phyloP scores from a whole-genome alignment of 1,140 invertebrate genomes.

The Rhopalosiphum maidis region DNA sequence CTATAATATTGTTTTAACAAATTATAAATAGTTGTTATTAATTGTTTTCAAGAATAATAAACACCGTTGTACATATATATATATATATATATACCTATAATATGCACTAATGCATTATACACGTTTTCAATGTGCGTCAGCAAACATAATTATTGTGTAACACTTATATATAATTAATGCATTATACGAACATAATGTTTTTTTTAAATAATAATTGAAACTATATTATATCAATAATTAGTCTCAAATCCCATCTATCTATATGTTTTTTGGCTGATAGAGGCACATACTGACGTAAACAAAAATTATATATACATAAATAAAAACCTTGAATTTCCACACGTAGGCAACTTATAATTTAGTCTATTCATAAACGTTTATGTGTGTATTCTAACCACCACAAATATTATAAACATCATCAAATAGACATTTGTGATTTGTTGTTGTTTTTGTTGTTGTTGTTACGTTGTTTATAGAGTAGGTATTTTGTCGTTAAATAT shows the following conservation, averaged over 20 bases:
- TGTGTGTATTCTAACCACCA: background rate
- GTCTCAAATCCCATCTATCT: background rate
- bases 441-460: constrained; percentile 14
- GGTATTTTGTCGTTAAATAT: background rate
- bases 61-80: background rate
- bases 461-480: background rate
- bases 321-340: constrained; percentile 35
- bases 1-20: background rate
- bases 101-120: background rate
- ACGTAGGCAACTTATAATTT: constrained; percentile 20
- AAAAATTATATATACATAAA: background rate
- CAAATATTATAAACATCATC: background rate
- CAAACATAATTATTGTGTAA: background rate
- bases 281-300: constrained; percentile 25
- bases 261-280: constrained; percentile 21
- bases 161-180: background rate
- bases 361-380: background rate
- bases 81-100: background rate
- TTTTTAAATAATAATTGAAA: constrained; percentile 26
- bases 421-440: background rate
- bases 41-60: background rate
- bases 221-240: constrained; percentile 5
- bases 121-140: background rate
- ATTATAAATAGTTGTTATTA: background rate
- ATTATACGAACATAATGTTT: background rate